These are phyloP conservation scores for Sepioteuthis lessoniana DNA, from an alignment of 2,888 invertebrate species.

Conservation along the genomic window DNA sequence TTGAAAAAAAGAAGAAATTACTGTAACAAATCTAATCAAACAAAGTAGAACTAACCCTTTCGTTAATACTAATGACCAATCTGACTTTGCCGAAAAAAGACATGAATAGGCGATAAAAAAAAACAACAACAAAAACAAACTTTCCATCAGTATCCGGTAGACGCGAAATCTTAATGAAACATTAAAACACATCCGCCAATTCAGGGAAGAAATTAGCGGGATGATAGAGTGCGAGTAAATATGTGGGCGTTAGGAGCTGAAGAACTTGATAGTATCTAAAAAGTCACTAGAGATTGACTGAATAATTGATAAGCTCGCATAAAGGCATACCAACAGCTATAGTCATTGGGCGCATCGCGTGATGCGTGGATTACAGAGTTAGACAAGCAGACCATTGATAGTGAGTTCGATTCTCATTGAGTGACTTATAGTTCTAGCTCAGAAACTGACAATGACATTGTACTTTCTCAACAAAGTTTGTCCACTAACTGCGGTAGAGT, in stretches of 20 bases:
- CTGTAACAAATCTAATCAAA: background rate
- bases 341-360: background rate
- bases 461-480: no score
- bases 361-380: no score
- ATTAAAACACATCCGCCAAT: background rate
- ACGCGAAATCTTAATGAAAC: conserved; percentile 18
- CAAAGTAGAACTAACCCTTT: background rate
- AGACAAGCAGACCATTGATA: no score
- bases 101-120: background rate
- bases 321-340: background rate
- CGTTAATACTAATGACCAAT: conserved; percentile 11
- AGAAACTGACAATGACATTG: no score
- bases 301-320: background rate
- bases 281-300: background rate
- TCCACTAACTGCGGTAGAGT: no score
- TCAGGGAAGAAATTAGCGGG: background rate
- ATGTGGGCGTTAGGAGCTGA: background rate
- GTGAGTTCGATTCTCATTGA: no score
- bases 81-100: background rate
- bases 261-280: background rate
- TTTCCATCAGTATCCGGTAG: conserved; percentile 16
- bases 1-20: background rate
- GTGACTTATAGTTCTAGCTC: no score
- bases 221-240: background rate
- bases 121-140: background rate